Base-by-base conservation (phyloP, 2,113 vertebrate species). In the Cepphus grylle region DNA sequence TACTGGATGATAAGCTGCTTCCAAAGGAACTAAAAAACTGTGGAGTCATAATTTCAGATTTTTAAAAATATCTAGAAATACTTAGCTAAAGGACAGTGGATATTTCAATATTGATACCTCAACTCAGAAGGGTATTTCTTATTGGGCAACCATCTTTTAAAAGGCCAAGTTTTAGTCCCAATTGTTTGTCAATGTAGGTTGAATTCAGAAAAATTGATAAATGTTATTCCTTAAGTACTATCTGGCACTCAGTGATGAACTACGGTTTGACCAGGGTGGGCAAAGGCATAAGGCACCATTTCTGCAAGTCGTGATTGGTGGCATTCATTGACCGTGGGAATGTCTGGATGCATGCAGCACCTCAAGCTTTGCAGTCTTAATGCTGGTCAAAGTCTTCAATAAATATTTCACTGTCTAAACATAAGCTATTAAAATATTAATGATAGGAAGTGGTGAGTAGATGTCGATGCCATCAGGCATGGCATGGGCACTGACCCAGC, bases 1-100 rank as follows among this genome's bases (percentile, higher is more conserved):
- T 97, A 80, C 94, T 97, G 97, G 96, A 82, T 42, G 36, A 86
- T 74, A 36, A 59, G 21, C 18, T 93, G 34, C 20, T 89, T 95
- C 81, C 23, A 74, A 77, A 90, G 42, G 62, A 91, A 32, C 20
- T 76, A 22, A 76, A 84, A 88, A 81, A n/a, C 12, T 25, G 8
- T 70, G 26, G 34, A 85, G 74, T 93, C 55, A 40, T 55, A 20
- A 80, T 63, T 91, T 70, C 29, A 81, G 53, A 21, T 56, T 92
- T 95, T 89, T 45, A 1, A 11, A 77, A 77, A 53, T 70, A 47
- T 36, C 15, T 77, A 72, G 89, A 91, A 85, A 53, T 53, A 56
- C 12, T 77, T 89, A 20, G 29, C 40, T 58, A 47, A 6, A 77
- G 14, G 38, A 50, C 29, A 56, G 47, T 26, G 7, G 1, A 34